phyloP scores from a whole-genome alignment of 2,113 vertebrate genomes.

The Microcebus griseorufus region DNA sequence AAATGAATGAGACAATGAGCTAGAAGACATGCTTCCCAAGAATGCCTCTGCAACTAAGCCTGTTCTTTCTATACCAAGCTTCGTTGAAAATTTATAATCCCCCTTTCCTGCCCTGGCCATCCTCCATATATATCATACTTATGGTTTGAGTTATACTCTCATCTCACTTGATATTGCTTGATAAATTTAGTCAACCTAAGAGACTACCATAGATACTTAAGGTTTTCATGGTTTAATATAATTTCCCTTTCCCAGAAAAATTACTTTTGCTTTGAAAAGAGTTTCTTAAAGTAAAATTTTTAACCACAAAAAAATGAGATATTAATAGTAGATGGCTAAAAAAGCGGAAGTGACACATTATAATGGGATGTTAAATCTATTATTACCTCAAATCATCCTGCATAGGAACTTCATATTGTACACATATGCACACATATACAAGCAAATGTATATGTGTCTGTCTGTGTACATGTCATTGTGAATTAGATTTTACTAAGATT shows the following conservation, averaged over 20 bases:
- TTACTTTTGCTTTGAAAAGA: background rate
- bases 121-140: background rate
- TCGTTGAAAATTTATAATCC: background rate
- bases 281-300: background rate
- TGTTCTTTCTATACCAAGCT: background rate
- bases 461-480: background rate
- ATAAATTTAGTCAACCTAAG: background rate
- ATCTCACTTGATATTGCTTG: background rate
- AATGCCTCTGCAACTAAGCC: background rate
- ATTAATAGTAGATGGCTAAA: background rate
- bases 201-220: background rate
- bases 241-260: background rate
- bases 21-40: fast-evolving
- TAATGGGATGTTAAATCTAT: background rate
- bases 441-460: background rate
- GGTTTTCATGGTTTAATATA: background rate
- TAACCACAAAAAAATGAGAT: background rate
- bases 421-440: background rate
- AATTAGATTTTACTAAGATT: background rate
- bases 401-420: background rate
- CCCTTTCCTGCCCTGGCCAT: background rate
- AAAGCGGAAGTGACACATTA: background rate
- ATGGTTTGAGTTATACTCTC: background rate
- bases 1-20: background rate
- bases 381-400: background rate